Evolutionary conservation across 2,113 vertebrate genomes (phyloP).

Genomic region (Catharus bicknelli): DNA sequence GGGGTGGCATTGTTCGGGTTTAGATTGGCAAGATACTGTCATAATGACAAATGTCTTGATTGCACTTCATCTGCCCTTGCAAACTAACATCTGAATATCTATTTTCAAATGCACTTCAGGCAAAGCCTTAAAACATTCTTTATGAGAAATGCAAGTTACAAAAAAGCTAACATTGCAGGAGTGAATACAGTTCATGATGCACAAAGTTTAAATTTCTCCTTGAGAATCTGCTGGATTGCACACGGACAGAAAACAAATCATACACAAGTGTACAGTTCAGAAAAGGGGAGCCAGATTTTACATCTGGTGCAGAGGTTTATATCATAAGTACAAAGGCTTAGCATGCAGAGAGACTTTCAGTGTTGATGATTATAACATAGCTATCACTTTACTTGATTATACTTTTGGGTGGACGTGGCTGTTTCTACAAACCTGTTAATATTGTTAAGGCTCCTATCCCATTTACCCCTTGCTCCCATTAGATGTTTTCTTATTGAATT

Average conservation of each 20-base stretch:
- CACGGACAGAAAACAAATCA: conserved; percentile 25
- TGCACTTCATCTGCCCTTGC: neutral
- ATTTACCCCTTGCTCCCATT: conserved; percentile 18
- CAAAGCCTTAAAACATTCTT: neutral
- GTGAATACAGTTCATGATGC: neutral
- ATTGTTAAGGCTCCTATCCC: conserved; percentile 44
- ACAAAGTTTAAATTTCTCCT: neutral
- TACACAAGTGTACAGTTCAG: neutral
- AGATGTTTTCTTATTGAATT: conserved; percentile 36
- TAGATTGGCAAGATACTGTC: neutral
- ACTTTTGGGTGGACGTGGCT: conserved; percentile 24
- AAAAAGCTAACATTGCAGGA: neutral
- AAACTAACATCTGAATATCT: neutral
- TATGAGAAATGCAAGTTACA: neutral
- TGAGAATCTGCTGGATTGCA: neutral
- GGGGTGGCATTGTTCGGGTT: neutral
- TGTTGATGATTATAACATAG: conserved; percentile 50
- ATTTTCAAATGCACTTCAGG: neutral
- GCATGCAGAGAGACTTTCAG: neutral
- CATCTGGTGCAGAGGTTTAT: conserved; percentile 35
- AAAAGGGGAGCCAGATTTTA: conserved; percentile 33
- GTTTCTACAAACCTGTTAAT: conserved; percentile 53
- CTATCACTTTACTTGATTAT: conserved; percentile 35
- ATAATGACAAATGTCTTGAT: neutral
- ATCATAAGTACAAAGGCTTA: neutral